Evolutionary conservation across 2,797 vertebrate genomes (phyloP), one percentile per base, ranked within the genome.

Genomic region (Phataginus tetradactyla): DNA sequence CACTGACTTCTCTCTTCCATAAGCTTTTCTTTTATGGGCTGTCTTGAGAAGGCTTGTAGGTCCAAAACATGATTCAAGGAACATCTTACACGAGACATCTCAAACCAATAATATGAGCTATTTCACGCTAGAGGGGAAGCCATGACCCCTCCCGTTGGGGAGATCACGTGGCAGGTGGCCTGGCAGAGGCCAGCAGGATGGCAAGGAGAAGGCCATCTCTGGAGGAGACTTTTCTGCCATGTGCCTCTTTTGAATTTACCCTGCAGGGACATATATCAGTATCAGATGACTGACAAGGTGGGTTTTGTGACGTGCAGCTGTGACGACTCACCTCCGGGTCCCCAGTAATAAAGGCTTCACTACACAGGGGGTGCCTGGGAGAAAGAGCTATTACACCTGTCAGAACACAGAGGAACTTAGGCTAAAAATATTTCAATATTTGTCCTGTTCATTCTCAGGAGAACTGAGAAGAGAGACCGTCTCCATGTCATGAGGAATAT

Each of bases 261-360:
- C 81, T 51, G 32, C 42, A 75, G 59, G 8, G 4, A 74, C 42
- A 23, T 0, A 17, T 7, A 4, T 1, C 34, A 5, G 45, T 4
- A 17, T 34, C 7, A 4, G 10, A 15, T 64, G 51, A 49, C 49
- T 34, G 80, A 42, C 18, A 7, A 27, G 49, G 11, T 0, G 42
- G 45, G 29, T 72, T 49, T 57, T 61, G 7, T 11, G 45, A 15
- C 21, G 21, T 18, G 2, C n/a, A 27, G 17, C 15, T 25, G 1
- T 9, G 6, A 32, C 8, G 0, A 42, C 6, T 1, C 20, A 3
- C 27, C 17, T 39, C 25, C 17, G 0, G 2, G 6, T 79, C 25
- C 7, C 55, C n/a, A 17, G 29, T 1, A 45, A 79, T 49, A 57
- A 77, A 80, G 29, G 57, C 27, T 11, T 27, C 59, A 20, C 27